Evolutionary conservation across 1,140 invertebrate genomes (phyloP), one percentile per base, ranked within the genome.

Genomic region (Antheraea mylitta): DNA sequence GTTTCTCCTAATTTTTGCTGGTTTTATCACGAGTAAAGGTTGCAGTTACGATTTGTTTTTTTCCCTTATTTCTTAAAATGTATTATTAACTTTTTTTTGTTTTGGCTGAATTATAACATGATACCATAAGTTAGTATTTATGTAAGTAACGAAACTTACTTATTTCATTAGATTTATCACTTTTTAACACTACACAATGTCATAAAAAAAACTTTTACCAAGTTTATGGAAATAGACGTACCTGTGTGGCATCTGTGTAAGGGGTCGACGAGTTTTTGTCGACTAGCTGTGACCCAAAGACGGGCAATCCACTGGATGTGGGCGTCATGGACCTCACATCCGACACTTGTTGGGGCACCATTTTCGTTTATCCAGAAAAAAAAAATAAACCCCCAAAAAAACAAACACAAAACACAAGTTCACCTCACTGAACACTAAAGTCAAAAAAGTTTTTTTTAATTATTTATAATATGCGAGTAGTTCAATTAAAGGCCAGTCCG

Each of bases 161-260:
- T 42, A 42, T 64, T 42, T 42, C 0, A 7, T 7, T 18, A 38
- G 18, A 8, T 64, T 64, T 16, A 64, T 19, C 36, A 64, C 38
- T 64, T 45, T 45, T 8, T 59, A 1, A 7, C 18, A 18, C 42
- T 61, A 36, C 1, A 64, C 38, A 58, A 45, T 38, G 60, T 45
- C 30, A 58, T 42, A 11, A 42, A 42, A 42, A 9, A 42, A 8
- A 42, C 8, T 42, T 42, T 42, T 42, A 30, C 38, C 0, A 22
- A 11, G 18, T 61, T 22, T 16, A 64, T 68, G 64, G 67, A 68
- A 48, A 18, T 69, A 61, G 68, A 91, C 94, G 95, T 94, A 98
- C 97, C 95, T 98, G 97, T 73, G 98, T 99, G 58, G 98, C 98
- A 94, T 99, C 98, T 71, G 98, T 97, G 92, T 99, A 99, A 18